These are phyloP conservation scores for Leptinotarsa juncta DNA, from an alignment of 2,888 invertebrate species.

Conservation along the genomic window DNA sequence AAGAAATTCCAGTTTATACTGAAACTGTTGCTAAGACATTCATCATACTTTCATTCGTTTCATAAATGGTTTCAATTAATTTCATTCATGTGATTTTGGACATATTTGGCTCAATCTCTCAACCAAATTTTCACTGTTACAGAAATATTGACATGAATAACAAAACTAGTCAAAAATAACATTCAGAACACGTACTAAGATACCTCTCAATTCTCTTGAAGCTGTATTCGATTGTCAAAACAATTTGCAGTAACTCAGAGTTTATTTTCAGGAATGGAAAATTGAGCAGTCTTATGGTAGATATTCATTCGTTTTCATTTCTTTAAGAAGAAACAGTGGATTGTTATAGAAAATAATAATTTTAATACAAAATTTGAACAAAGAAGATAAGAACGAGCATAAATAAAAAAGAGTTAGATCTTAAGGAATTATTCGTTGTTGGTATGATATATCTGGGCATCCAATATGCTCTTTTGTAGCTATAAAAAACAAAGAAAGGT, in stretches of 20 bases:
- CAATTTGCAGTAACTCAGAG: slow-evolving; percentile 49
- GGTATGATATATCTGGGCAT: no score
- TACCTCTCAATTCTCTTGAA: slow-evolving; percentile 34
- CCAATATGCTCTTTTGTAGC: no score
- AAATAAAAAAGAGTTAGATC: no score
- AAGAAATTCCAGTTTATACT: no score
- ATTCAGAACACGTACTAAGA: slow-evolving; percentile 33
- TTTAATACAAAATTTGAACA: background rate
- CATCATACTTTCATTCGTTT: no score
- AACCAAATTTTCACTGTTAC: background rate
- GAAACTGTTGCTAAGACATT: no score
- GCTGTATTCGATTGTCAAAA: slow-evolving; percentile 43
- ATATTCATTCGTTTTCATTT: background rate
- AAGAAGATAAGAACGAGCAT: no score
- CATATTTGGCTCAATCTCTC: background rate
- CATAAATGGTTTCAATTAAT: no score
- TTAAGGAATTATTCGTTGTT: no score
- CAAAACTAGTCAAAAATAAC: background rate
- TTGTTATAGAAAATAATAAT: background rate
- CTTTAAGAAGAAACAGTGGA: no score
- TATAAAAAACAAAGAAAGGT: no score
- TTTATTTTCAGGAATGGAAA: slow-evolving; percentile 36
- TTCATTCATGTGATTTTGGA: no score
- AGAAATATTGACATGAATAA: background rate
- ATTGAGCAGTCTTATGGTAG: slow-evolving; percentile 36